Conservation (phyloP, 2,113 vertebrate species). For the Podarcis cretensis region DNA sequence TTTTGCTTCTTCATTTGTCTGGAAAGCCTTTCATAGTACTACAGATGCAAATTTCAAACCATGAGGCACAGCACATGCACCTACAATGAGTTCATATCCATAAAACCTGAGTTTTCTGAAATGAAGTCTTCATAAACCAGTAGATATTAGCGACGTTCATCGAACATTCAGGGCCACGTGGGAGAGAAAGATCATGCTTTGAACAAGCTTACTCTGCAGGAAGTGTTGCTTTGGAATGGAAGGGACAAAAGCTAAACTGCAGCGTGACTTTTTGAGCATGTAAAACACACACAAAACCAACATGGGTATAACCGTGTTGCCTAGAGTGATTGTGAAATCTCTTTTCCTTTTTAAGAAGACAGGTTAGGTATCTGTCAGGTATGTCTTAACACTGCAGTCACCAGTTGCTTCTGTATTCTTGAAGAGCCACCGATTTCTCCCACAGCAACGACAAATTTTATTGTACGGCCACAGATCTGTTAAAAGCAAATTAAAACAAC, state of each 20-base stretch:
- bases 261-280: not conserved
- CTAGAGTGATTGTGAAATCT: not conserved
- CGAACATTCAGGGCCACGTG: not conserved
- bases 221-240: not conserved
- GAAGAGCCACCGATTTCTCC: not conserved
- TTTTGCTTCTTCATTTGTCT: not conserved
- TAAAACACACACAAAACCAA: not conserved
- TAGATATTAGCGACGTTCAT: not conserved
- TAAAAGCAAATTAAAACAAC: too few species aligned
- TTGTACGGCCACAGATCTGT: too few species aligned
- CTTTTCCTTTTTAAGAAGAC: not conserved
- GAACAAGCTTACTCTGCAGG: not conserved
- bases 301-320: not conserved
- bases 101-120: not conserved
- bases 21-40: not conserved
- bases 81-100: not conserved
- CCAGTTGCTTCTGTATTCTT: not conserved
- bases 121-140: not conserved
- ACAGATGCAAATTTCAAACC: not conserved
- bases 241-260: not conserved
- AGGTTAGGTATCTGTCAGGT: not conserved
- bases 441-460: too few species aligned
- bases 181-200: not conserved
- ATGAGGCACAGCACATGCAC: not conserved
- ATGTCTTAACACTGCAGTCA: not conserved